Base-by-base conservation (phyloP, 1,140 invertebrate species). In the Drosophila mojavensis region DNA sequence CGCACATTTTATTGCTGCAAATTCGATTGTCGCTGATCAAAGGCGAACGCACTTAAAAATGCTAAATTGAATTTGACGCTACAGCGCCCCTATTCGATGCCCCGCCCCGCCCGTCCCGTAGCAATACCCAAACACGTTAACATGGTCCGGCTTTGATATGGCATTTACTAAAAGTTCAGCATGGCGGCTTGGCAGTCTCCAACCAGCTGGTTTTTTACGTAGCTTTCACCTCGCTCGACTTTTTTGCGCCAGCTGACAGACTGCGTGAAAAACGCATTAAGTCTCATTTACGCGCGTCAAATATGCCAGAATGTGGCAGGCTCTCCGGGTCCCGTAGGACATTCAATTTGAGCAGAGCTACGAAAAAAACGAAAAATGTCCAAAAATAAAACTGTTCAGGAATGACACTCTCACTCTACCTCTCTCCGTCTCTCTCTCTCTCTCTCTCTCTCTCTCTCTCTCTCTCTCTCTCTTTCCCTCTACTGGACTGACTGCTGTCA, bases 11-110 rank as follows among this genome's bases (percentile, higher is more conserved):
- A 86, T 86, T 86, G 81, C 68, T 67, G 84, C 45, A 84, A 91
- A 91, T 91, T 91, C 90, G 86, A 91, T 91, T 91, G 90, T 91
- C 81, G 79, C 80, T 91, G 85, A 83, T 90, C 86, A 90, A 91
- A 91, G 86, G 90, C 76, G 83, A 84, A 90, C 90, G 90, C 90
- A 91, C 90, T 91, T 91, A 90, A 91, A 91, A 91, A 91, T 90
- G 82, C 90, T 91, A 91, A 91, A 91, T 91, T 91, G 74, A 91
- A 91, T 91, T 91, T 91, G 90, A 84, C 81, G 90, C 82, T 82
- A 86, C 86, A 89, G 79, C 75, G 74, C 79, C 68, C 77, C 43
- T 50, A 54, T 53, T 74, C 63, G n/a, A 11, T 54, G 58, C 28
- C 58, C 41, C n/a, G n/a, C 51, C 51, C 17, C 45, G 30, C 51